Evolutionary conservation across 1,140 invertebrate species (phyloP).

Genomic region (Drosophila grimshawi): DNA sequence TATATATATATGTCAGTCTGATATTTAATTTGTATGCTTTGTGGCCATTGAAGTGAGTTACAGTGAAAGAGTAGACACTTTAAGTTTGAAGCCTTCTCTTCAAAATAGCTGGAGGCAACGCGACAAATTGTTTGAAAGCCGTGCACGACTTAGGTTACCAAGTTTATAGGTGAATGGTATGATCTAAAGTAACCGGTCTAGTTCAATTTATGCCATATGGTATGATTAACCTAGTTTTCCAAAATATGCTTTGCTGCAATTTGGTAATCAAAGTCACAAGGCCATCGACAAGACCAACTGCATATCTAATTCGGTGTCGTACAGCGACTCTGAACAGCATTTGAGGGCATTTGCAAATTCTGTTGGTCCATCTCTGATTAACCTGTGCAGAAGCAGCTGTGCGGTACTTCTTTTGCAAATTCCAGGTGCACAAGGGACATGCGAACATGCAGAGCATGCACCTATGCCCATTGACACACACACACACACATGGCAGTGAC

Average conservation of each 20-base stretch:
- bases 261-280: not conserved
- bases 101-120: too few species aligned
- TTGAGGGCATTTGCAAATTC: slow-evolving; percentile 14
- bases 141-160: too few species aligned
- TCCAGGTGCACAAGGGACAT: not conserved
- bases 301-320: slow-evolving; percentile 14
- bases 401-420: slow-evolving; percentile 6
- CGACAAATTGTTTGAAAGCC: too few species aligned
- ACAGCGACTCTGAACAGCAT: not conserved
- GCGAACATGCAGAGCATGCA: not conserved
- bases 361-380: slow-evolving; percentile 37
- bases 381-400: slow-evolving; percentile 6
- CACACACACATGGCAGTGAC: too few species aligned
- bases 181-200: not conserved
- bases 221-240: slow-evolving; percentile 9
- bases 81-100: too few species aligned
- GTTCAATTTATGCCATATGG: not conserved
- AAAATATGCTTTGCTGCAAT: slow-evolving; percentile 16
- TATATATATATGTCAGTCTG: too few species aligned
- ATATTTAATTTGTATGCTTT: too few species aligned
- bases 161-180: not conserved
- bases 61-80: too few species aligned
- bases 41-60: too few species aligned
- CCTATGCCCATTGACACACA: not conserved
- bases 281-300: slow-evolving; percentile 1